phyloP scores from a whole-genome alignment of 2,888 invertebrate genomes.

The Thymelicus lineola region DNA sequence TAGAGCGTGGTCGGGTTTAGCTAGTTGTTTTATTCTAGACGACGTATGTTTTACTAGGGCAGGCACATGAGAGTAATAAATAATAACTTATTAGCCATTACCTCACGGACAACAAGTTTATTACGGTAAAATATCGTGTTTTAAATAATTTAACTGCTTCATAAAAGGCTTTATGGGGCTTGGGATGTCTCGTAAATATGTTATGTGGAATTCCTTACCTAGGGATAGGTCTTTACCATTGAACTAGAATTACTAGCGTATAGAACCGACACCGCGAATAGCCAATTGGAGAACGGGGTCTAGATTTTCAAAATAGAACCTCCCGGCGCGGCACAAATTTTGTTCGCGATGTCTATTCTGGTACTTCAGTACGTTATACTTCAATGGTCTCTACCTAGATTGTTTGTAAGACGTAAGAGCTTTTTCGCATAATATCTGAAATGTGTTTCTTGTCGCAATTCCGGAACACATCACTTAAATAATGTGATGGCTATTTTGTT shows the following conservation, averaged over 20 bases:
- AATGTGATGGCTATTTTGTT: no score
- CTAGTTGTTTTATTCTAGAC: constrained; percentile 9
- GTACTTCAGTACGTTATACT: no score
- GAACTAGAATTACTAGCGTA: no score
- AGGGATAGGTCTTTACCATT: neutral
- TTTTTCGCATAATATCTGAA: no score
- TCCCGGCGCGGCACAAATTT: no score
- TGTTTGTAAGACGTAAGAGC: neutral
- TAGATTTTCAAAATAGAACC: no score
- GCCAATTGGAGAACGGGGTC: no score
- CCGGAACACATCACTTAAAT: no score
- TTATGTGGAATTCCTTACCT: neutral
- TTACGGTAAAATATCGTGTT: constrained; percentile 34
- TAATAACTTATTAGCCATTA: constrained; percentile 37
- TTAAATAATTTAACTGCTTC: constrained; percentile 33
- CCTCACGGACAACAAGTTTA: constrained; percentile 29
- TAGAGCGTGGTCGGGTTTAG: no score
- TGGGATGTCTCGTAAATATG: neutral
- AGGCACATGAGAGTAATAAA: constrained; percentile 29
- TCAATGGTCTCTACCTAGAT: neutral
- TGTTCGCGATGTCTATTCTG: no score
- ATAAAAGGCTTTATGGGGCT: constrained; percentile 21
- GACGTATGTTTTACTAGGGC: constrained; percentile 31
- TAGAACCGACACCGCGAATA: no score
- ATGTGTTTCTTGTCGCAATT: no score